Evolutionary conservation across 2,888 invertebrate genomes (phyloP).

Genomic region (Dolichopus griseipennis): DNA sequence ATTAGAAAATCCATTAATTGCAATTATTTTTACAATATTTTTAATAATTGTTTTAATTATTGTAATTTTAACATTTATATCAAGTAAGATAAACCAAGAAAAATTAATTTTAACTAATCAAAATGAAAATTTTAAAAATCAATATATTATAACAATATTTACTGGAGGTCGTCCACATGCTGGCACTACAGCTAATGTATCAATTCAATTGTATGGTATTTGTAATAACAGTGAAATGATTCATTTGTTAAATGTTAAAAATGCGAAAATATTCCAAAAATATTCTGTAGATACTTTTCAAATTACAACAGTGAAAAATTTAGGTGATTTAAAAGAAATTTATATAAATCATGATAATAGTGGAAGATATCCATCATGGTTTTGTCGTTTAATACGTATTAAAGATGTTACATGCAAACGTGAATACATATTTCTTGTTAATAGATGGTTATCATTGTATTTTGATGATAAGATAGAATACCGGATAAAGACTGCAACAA

Average conservation of each 20-base stretch:
- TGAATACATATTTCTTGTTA: slow-evolving; percentile 22
- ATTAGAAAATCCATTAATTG: slow-evolving; percentile 7
- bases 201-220: slow-evolving; percentile 22
- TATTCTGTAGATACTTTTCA: slow-evolving; percentile 16
- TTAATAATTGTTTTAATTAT: slow-evolving; percentile 10
- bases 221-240: slow-evolving; percentile 13
- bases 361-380: slow-evolving; percentile 31
- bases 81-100: no score
- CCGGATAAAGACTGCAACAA: slow-evolving; percentile 9
- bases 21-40: neutral
- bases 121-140: slow-evolving; percentile 9
- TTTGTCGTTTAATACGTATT: slow-evolving; percentile 25
- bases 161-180: slow-evolving; percentile 27
- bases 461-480: slow-evolving; percentile 8
- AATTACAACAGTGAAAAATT: slow-evolving; percentile 7
- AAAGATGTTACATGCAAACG: slow-evolving; percentile 19
- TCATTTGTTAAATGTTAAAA: slow-evolving; percentile 16
- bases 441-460: slow-evolving; percentile 24
- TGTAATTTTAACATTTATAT: neutral
- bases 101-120: neutral
- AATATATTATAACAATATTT: slow-evolving; percentile 24
- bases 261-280: neutral
- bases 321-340: slow-evolving; percentile 21
- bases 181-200: slow-evolving; percentile 26
- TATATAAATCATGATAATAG: slow-evolving; percentile 23